Conservation (phyloP, 2,113 vertebrate genomes). For the Scolopax mira region DNA sequence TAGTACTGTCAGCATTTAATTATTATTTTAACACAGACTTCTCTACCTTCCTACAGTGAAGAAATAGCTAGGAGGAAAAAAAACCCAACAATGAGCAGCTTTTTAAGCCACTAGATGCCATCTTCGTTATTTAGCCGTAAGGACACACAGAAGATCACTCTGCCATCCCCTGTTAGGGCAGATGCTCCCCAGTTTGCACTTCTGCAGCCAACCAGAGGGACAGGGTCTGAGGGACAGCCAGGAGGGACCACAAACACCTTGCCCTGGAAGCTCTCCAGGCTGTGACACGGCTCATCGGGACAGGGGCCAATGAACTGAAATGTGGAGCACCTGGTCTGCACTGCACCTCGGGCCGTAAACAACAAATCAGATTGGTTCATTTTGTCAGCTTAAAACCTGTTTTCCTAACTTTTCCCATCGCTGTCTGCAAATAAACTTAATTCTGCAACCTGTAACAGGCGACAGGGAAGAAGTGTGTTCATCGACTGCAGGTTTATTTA, state of each 20-base stretch:
- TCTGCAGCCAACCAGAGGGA: neutral
- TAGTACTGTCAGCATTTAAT: slow-evolving; percentile 81
- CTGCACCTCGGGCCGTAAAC: neutral
- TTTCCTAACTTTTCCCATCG: neutral
- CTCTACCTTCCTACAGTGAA: slow-evolving; percentile 76
- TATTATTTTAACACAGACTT: slow-evolving; percentile 80
- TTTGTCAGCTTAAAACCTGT: neutral
- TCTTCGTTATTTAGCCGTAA: neutral
- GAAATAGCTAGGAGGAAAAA: slow-evolving; percentile 57
- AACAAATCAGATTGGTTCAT: neutral
- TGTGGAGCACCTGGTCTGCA: neutral
- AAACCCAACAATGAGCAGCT: slow-evolving; percentile 30
- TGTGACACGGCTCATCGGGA: neutral
- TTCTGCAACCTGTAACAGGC: neutral
- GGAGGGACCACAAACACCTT: neutral
- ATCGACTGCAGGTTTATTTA: neutral
- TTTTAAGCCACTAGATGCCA: slow-evolving; percentile 38
- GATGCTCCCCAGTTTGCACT: neutral
- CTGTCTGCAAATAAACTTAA: neutral
- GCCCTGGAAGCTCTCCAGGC: neutral
- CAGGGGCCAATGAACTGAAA: neutral
- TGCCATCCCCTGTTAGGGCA: neutral
- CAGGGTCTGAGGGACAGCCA: neutral
- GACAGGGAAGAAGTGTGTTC: neutral
- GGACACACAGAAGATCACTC: neutral